Evolutionary conservation across 2,888 invertebrate genomes (phyloP), one percentile per base, ranked within the genome.

Genomic region (Drosophila meridiana): DNA sequence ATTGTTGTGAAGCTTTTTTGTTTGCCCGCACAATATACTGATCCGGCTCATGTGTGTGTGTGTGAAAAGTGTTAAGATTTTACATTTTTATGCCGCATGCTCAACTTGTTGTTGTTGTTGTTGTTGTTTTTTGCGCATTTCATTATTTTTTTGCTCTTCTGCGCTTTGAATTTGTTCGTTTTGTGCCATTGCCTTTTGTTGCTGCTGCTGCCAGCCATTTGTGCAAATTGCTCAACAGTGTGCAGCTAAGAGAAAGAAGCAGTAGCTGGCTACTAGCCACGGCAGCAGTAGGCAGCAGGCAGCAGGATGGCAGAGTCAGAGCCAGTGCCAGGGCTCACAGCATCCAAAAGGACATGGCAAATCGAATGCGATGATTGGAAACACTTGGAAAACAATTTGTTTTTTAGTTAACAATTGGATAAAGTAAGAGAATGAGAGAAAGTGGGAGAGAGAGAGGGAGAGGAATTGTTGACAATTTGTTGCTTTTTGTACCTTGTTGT

Each of bases 21-120:
- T 77, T 80, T 68, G 72, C 60, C 73, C 60, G 65, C 80, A 80
- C 81, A 80, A 70, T 85, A 69, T 69, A 57, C 73, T 67, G 78
- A 72, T 81, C 71, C 79, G 59, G 52, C 62, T 68, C 68, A 78
- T 63, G 43, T 50, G 30, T 55, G 42, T 56, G 50, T 32, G 67
- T 36, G 63, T 69, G 74, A 80, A 87, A 87, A 87, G 86, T 87
- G 84, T 84, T 85, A 85, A 85, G 84, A 84, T 85, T 84, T 87
- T 80, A 82, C 76, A 78, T 85, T 85, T 84, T 72, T 78, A 76
- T 84, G 82, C 87, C 82, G 50, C 53, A 63, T 69, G 42, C 60
- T 50, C 50, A 34, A 20, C 50, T 38, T 38, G 53, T 26, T 64
- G 40, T 47, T 64, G 69, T 77, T 69, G 60, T 56, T 67, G 59